Base-by-base conservation (phyloP, 2,888 invertebrate species). In the Eucera pruinosa region DNA sequence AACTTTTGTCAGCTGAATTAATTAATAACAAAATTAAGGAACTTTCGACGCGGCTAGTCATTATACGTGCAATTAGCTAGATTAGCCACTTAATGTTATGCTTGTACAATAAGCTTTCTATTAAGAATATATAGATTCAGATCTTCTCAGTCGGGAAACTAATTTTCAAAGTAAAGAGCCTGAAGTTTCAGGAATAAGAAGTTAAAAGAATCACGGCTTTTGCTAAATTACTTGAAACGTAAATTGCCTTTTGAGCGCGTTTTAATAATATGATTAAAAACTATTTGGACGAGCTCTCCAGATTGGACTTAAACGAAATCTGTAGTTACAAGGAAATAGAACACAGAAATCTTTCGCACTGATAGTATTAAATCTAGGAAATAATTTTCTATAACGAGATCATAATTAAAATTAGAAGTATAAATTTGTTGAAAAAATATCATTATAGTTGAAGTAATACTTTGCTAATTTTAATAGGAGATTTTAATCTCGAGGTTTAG, bases 1-100 rank as follows among this genome's bases (percentile, higher is more conserved):
- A 43, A 43, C 41, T 43, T 43, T 43, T 18, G 41, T 18, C 41
- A 43, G 41, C n/a, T n/a, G n/a, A 43, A 43, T 43, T 43, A n/a
- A 43, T 43, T 43, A 43, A 43, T 43, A 60, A 47, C 47, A 33
- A 25, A 18, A 27, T 9, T 47, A 18, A 30, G 41, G 18, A 43
- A 43, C 41, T 43, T 43, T n/a, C 41, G 41, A n/a, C 41, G 5
- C 9, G n/a, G 41, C n/a, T 4, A 43, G n/a, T 18, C 41, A 43
- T 43, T 43, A 43, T 43, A 3, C 41, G 41, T n/a, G 41, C 41
- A n/a, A 43, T 43, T 43, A 43, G 6, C 41, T 4, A n/a, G 18
- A 43, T 43, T 43, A 18, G 5, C 4, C n/a, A n/a, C n/a, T 41
- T n/a, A n/a, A n/a, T n/a, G 41, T 15, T 41, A 41, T n/a, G n/a